These are phyloP conservation scores for Agonopterix arenella DNA, from an alignment of 2,888 invertebrate genomes.

Conservation along the genomic window DNA sequence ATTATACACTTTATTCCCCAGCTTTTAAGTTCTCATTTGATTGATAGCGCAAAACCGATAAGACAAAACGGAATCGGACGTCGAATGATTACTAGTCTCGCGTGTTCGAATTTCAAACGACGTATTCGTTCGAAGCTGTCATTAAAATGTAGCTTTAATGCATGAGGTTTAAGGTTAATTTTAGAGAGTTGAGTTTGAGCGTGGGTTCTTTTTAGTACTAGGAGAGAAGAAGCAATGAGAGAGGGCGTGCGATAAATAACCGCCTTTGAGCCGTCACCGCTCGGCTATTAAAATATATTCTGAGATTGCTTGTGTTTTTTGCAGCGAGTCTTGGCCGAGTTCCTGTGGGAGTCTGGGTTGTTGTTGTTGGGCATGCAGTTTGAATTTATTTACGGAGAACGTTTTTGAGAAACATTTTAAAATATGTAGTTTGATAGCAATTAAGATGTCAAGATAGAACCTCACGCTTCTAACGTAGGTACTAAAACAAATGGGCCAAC, in stretches of 20 bases:
- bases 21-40: slow-evolving; percentile 27
- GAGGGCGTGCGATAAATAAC: slow-evolving; percentile 77
- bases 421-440: too few relatives aligned
- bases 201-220: slow-evolving; percentile 57
- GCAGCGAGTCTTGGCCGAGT: slow-evolving; percentile 39
- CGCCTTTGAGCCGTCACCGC: slow-evolving; percentile 74
- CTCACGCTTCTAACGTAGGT: too few relatives aligned
- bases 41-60: slow-evolving; percentile 32
- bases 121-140: slow-evolving; percentile 37
- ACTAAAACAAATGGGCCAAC: too few relatives aligned
- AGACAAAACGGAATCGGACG: slow-evolving; percentile 61
- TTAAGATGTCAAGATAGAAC: too few relatives aligned
- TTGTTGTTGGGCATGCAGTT: slow-evolving; percentile 36
- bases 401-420: too few relatives aligned
- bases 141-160: slow-evolving; percentile 44
- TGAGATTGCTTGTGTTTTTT: slow-evolving; percentile 67
- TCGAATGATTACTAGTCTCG: slow-evolving; percentile 71
- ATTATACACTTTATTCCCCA: slow-evolving; percentile 18
- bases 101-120: slow-evolving; percentile 50
- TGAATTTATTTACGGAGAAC: neutral
- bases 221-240: slow-evolving; percentile 68
- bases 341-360: slow-evolving; percentile 29
- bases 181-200: slow-evolving; percentile 26
- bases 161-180: slow-evolving; percentile 35
- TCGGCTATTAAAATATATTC: slow-evolving; percentile 72